Conservation (phyloP, 53 echinoderm and acorn worm genomes). For the Apostichopus leukothele region DNA sequence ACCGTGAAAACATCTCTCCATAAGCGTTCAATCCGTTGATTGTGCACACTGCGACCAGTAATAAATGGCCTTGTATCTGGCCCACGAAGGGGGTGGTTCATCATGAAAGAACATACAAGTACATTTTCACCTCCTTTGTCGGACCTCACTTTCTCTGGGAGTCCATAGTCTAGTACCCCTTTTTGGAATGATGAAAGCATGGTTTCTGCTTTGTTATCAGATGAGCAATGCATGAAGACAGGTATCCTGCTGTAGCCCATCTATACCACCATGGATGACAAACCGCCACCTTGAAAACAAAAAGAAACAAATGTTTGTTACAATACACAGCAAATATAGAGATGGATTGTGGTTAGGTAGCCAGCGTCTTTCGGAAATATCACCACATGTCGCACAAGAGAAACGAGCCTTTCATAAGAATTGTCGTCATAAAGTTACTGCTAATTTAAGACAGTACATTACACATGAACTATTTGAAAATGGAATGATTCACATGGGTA, state of each 20-base stretch:
- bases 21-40: conserved; percentile 57
- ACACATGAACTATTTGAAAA: too few species aligned
- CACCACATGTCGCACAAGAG: too few species aligned
- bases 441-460: too few species aligned
- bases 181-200: conserved; percentile 29
- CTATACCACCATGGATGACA: conserved; percentile 71
- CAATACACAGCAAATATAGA: too few species aligned
- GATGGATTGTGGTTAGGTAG: too few species aligned
- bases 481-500: too few species aligned
- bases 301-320: too few species aligned
- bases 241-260: conserved; percentile 60
- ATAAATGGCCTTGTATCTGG: conserved; percentile 53
- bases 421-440: too few species aligned
- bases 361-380: too few species aligned
- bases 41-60: conserved; percentile 68
- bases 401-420: too few species aligned
- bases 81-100: conserved; percentile 57
- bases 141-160: conserved; percentile 62
- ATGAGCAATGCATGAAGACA: conserved; percentile 54
- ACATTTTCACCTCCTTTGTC: conserved; percentile 69
- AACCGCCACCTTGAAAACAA: conserved; percentile 59
- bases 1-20: conserved; percentile 55
- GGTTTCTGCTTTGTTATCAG: conserved; percentile 58
- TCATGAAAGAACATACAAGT: conserved; percentile 53
- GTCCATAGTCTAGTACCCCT: conserved; percentile 55